Evolutionary conservation across 2,797 vertebrate species (phyloP).

Genomic region (Simalia tracyae): DNA sequence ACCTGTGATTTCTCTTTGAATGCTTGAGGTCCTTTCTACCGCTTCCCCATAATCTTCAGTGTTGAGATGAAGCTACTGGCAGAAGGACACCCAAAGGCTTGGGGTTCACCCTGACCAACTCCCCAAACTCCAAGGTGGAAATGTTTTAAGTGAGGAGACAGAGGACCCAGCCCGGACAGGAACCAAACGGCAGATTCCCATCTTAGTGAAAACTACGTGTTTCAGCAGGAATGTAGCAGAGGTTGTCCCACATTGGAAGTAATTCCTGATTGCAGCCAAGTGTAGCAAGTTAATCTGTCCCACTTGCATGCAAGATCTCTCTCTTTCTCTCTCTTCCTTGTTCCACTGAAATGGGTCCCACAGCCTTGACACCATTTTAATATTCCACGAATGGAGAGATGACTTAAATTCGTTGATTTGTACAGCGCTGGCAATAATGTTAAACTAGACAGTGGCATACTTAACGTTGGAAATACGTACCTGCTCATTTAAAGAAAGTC

Average conservation of each 20-base stretch:
- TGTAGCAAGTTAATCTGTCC: too few species aligned
- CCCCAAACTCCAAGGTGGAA: too few species aligned
- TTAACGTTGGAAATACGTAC: background rate
- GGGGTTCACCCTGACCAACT: too few species aligned
- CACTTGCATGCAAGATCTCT: background rate
- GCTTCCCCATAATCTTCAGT: too few species aligned
- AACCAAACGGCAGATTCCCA: too few species aligned
- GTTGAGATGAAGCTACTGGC: too few species aligned
- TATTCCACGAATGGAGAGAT: conserved; percentile 17
- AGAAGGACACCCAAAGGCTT: too few species aligned
- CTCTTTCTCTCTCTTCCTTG: background rate
- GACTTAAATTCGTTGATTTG: conserved; percentile 3
- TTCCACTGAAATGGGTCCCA: background rate
- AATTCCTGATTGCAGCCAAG: background rate
- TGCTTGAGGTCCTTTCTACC: too few species aligned
- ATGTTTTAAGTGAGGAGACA: too few species aligned
- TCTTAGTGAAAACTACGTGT: too few species aligned
- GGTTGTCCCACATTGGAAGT: background rate
- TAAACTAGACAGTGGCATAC: background rate
- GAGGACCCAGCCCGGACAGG: too few species aligned
- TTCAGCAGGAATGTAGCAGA: background rate
- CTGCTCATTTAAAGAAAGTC: background rate
- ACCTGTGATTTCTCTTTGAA: too few species aligned
- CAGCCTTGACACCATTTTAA: conserved; percentile 15
- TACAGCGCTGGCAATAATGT: background rate